Base-by-base conservation (phyloP, 2,797 vertebrate species). In the Acridotheres tristis region DNA sequence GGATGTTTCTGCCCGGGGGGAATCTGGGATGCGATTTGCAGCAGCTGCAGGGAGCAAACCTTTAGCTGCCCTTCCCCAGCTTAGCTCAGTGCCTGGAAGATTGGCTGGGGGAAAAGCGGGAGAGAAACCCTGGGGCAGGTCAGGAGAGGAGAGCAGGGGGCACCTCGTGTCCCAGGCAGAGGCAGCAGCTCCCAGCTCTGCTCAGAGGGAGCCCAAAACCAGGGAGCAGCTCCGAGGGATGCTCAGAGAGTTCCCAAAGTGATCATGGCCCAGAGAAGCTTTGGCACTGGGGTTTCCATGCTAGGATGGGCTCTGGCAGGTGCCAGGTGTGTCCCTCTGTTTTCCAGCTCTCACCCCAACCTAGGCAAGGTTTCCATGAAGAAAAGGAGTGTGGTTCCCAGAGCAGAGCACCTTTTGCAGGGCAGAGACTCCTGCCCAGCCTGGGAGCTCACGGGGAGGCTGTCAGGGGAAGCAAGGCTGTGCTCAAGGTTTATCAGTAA, bases 401-500 rank as follows among this genome's bases (percentile, higher is more conserved):
- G 30, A 27, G 34, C 36, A 23, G 77, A 17, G 16, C 30, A 9
- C 17, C 23, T 82, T 67, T 84, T 5, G 23, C 0, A 0, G 45
- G 32, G 9, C 63, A 25, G 25, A 38, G n/a, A 10, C 30, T 3
- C 22, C 80, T 51, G 29, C n/a, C 50, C 34, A 29, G 68, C 0
- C 0, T 0, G 6, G 76, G 67, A 42, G 80, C 68, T 72, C 21
- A 1, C 66, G 34, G 77, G 61, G 62, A 4, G 62, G 62, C 42
- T 73, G 16, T 14, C 73, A 4, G 6, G 72, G 71, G 62, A 21
- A 51, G 58, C 40, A 40, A 40, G 40, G 79, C 54, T 63, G 84
- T 66, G 95, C 61, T 95, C 69, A 36, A 79, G 58, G 57, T 95
- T 96, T 94, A 32, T 97, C 96, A 97, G 95, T 88, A 97, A 97